phyloP scores from a whole-genome alignment of 64 coral and sea anemone genomes.

The Astreopora myriophthalma region DNA sequence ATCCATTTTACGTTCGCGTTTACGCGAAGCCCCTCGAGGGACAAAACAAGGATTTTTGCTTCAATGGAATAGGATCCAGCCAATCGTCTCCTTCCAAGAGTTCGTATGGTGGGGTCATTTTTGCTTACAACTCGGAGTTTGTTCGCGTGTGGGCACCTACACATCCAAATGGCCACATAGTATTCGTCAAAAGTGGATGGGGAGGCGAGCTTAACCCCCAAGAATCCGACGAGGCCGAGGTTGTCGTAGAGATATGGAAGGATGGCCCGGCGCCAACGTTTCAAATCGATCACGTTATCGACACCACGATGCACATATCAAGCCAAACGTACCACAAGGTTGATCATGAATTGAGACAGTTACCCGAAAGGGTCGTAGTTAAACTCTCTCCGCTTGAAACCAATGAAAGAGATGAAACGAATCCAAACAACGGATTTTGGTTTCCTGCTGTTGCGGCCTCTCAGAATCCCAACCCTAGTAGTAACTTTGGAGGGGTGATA shows the following conservation, averaged over 20 bases:
- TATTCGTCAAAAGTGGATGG: slow-evolving; percentile 92
- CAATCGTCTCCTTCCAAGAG: slow-evolving; percentile 60
- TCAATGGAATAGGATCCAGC: slow-evolving; percentile 83
- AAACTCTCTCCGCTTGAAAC: slow-evolving; percentile 57
- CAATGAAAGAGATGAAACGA: neutral
- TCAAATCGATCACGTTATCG: slow-evolving; percentile 72
- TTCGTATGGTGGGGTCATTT: slow-evolving; percentile 84
- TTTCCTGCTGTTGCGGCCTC: slow-evolving; percentile 80
- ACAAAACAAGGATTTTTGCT: slow-evolving; percentile 59
- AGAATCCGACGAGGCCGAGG: slow-evolving; percentile 55
- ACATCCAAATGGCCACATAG: slow-evolving; percentile 67
- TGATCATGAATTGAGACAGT: slow-evolving; percentile 74
- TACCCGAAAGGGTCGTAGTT: slow-evolving; percentile 84
- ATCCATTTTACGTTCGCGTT: slow-evolving; percentile 95
- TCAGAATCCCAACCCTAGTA: slow-evolving; percentile 73
- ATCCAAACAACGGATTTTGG: slow-evolving; percentile 89
- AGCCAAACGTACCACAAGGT: slow-evolving; percentile 45
- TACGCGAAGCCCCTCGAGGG: slow-evolving; percentile 57
- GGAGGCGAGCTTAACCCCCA: slow-evolving; percentile 48
- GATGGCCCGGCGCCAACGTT: slow-evolving; percentile 72
- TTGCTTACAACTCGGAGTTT: slow-evolving; percentile 82
- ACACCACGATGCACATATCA: slow-evolving; percentile 36
- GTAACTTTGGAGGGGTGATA: slow-evolving; percentile 79
- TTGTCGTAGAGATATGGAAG: slow-evolving; percentile 87
- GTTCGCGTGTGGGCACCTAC: slow-evolving; percentile 91